Evolutionary conservation across 2,797 vertebrate species (phyloP).

Genomic region (Sebastolobus altivelis): DNA sequence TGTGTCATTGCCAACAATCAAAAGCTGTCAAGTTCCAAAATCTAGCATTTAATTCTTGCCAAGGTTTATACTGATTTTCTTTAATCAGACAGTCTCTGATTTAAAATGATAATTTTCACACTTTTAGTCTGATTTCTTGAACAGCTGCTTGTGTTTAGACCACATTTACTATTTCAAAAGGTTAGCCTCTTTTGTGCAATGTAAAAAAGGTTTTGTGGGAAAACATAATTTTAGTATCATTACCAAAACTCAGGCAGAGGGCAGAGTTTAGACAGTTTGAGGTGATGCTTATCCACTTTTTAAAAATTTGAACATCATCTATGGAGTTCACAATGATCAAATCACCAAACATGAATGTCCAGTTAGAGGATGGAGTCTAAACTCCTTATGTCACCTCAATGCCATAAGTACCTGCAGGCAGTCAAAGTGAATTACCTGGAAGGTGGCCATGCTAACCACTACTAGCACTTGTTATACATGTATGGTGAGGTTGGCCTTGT

Average conservation of each 20-base stretch:
- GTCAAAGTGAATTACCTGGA: slow-evolving; percentile 58
- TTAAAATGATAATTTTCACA: background rate
- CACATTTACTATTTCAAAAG: background rate
- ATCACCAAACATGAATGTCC: background rate
- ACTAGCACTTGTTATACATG: slow-evolving; percentile 1
- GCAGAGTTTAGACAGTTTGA: background rate
- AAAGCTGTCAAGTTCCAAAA: background rate
- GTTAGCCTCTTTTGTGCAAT: background rate
- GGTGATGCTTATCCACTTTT: background rate
- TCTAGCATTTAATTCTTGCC: background rate
- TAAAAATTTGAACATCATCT: background rate
- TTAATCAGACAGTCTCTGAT: background rate
- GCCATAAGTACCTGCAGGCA: slow-evolving; percentile 18
- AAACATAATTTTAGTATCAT: background rate
- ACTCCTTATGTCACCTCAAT: background rate
- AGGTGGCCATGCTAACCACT: slow-evolving; percentile 52
- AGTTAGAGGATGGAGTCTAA: background rate
- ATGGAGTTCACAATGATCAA: background rate
- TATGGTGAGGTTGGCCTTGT: background rate
- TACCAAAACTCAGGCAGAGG: background rate
- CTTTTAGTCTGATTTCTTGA: background rate
- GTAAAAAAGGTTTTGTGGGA: background rate
- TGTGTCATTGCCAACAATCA: background rate
- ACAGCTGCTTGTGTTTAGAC: background rate
- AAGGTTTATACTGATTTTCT: background rate